Base-by-base conservation (phyloP, 2,113 vertebrate genomes). In the Stomatorhinus ivindoensis region DNA sequence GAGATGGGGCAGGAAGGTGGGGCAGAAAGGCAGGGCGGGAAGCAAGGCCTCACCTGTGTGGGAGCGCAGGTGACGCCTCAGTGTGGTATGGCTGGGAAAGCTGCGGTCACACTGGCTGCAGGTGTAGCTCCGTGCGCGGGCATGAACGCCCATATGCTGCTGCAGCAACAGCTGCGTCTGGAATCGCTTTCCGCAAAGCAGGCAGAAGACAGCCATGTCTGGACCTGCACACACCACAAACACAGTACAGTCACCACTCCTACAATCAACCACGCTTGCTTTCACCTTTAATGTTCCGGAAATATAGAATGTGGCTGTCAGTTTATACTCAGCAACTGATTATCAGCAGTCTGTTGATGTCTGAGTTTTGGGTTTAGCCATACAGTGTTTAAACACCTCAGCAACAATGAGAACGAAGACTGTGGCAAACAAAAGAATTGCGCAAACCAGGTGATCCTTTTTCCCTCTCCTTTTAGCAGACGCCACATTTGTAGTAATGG, bases 81-180 rank as follows among this genome's bases (percentile, higher is more conserved):
- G 98, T 8, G 98, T 97, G 0, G 98, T 99, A 95, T 99, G 98
- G 96, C 98, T 99, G 92, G 98, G 98, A 93, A 99, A 99, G 69
- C 98, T 99, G 93, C 98, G 96, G 96, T 99, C 98, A 95, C 98
- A 99, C 93, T 99, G 98, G 0, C 98, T 99, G 96, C 98, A 99
- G 92, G 97, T 98, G 95, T 99, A 99, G 95, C 98, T 99, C 91
- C 98, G 97, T 69, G 99, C 98, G 2, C 98, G 98, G 0, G 98
- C 98, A 9, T 99, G 98, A 91, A 98, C 97, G 90, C 99, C 98
- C 97, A 99, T 99, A 96, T 99, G 98, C 95, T 99, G 97, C 96
- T 99, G 98, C 93, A 99, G 93, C 0, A 98, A 97, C 0, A 97
- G 96, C 96, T 99, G 98, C 0, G 97, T 98, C 96, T 98, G 98